phyloP scores from a whole-genome alignment of 1,140 invertebrate genomes.

The Phymorhynchus buccinoides region DNA sequence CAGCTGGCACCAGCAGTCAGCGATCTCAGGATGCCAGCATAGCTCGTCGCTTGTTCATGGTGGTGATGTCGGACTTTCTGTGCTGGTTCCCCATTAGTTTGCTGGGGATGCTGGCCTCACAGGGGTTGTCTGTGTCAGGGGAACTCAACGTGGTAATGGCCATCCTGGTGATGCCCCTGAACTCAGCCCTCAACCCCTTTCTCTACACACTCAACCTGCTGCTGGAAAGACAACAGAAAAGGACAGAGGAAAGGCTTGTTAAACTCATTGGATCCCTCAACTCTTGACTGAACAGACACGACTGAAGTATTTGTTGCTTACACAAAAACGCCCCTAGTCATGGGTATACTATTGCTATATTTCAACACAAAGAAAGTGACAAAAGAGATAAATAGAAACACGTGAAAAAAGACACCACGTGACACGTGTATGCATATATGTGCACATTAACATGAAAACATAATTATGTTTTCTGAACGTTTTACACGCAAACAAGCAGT shows the following conservation, averaged over 20 bases:
- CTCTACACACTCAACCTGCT: background rate
- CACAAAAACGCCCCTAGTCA: too few relatives aligned
- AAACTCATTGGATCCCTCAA: too few relatives aligned
- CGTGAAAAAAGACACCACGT: too few relatives aligned
- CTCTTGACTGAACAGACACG: too few relatives aligned
- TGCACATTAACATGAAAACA: too few relatives aligned
- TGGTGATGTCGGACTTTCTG: background rate
- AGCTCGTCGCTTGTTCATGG: background rate
- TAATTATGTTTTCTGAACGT: too few relatives aligned
- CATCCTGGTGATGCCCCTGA: background rate
- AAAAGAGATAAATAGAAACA: too few relatives aligned
- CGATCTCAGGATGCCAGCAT: background rate
- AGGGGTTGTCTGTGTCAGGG: background rate
- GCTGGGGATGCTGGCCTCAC: background rate
- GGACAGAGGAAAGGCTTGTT: background rate
- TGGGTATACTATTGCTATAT: too few relatives aligned
- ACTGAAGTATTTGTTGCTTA: too few relatives aligned
- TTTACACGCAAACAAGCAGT: too few relatives aligned
- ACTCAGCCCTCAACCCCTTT: background rate
- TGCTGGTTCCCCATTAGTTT: conserved; percentile 11
- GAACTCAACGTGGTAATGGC: background rate
- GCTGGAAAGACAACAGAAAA: background rate
- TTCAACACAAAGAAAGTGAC: too few relatives aligned
- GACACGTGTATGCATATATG: too few relatives aligned
- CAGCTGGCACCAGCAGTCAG: background rate